phyloP scores from a whole-genome alignment of 2,797 vertebrate genomes.

The Steatocranus sp. region DNA sequence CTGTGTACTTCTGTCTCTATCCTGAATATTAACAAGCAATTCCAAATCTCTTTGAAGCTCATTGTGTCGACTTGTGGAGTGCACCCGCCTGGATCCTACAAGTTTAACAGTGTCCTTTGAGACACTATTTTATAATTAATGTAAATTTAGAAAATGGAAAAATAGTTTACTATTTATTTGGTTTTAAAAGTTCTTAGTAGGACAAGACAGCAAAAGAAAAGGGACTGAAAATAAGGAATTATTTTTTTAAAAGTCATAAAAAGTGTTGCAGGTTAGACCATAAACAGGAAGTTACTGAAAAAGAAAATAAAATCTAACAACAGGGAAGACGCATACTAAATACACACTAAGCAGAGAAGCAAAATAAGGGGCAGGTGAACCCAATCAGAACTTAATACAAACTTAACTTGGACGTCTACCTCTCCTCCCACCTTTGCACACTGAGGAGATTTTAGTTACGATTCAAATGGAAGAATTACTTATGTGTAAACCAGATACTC shows the following conservation, averaged over 20 bases:
- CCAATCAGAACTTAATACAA: neutral
- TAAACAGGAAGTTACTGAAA: neutral
- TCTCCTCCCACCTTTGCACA: neutral
- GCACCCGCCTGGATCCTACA: neutral
- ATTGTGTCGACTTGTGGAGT: neutral
- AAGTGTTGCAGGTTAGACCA: neutral
- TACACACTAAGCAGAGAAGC: neutral
- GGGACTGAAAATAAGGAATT: neutral
- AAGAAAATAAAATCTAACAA: accelerated
- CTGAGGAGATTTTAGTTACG: accelerated
- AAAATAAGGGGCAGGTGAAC: neutral
- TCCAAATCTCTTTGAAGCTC: neutral
- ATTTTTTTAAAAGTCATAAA: accelerated
- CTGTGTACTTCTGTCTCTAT: neutral
- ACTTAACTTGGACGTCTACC: neutral
- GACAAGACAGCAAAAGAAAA: neutral
- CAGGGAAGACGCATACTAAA: accelerated
- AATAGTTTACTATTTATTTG: accelerated
- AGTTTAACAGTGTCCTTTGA: neutral
- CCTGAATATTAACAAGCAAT: constrained; percentile 6
- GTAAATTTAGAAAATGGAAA: neutral
- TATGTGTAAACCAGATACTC: neutral
- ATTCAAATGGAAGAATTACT: neutral
- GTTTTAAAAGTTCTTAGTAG: neutral
- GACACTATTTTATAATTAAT: neutral